phyloP scores from a whole-genome alignment of 2,113 vertebrate genomes.

The Coptodon bakossiorum region DNA sequence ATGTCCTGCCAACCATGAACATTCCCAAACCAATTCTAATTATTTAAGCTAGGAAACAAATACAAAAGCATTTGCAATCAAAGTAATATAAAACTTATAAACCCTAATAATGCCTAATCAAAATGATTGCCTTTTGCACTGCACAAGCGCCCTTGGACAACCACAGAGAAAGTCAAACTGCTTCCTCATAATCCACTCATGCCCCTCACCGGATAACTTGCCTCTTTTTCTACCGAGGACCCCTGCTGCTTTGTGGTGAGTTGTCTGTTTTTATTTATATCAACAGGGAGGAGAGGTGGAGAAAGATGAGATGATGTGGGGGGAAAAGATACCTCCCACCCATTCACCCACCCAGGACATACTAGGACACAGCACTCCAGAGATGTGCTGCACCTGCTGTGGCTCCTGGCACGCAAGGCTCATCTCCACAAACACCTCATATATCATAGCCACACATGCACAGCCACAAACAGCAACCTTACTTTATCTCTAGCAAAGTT shows the following conservation, averaged over 20 bases:
- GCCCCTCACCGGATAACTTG: background rate
- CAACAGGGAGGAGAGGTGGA: constrained; percentile 35
- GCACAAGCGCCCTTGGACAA: background rate
- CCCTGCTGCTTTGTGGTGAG: constrained; percentile 27
- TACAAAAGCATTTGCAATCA: background rate
- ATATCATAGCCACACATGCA: constrained; percentile 21
- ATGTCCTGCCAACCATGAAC: background rate
- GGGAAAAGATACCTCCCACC: background rate
- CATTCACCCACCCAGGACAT: constrained; percentile 30
- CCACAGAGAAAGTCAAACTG: background rate
- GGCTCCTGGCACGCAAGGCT: constrained; percentile 42
- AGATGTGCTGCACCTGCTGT: constrained; percentile 60
- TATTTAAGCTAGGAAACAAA: background rate
- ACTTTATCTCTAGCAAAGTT: background rate
- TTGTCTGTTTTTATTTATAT: constrained; percentile 64
- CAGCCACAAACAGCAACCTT: background rate
- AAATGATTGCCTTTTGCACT: background rate
- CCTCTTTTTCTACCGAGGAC: background rate
- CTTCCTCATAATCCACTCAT: background rate
- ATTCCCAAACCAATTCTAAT: background rate
- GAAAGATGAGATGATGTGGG: constrained; percentile 54
- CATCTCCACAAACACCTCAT: constrained; percentile 57
- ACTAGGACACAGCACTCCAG: constrained; percentile 43
- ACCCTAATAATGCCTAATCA: background rate
- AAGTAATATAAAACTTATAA: background rate